Evolutionary conservation across 2,888 invertebrate genomes (phyloP), one percentile per base, ranked within the genome.

Genomic region (Nebria salina): DNA sequence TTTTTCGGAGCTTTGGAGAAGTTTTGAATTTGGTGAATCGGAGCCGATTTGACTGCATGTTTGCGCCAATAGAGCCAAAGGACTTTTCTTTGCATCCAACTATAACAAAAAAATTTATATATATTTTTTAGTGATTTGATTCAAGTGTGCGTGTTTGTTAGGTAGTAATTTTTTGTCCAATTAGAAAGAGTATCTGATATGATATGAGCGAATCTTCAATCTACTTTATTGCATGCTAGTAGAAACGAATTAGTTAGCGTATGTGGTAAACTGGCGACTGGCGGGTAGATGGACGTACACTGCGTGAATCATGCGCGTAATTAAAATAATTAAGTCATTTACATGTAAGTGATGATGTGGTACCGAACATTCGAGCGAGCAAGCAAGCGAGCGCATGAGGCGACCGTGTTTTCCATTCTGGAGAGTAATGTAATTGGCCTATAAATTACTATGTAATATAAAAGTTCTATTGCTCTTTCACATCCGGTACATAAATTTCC

Each of bases 31-130:
- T 76, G 96, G 94, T 41, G 95, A 92, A 89, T 98, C 98, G 5
- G 96, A 94, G 83, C 98, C 98, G 87, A 98, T 98, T 87, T 97
- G 98, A 89, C 97, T 98, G 91, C 98, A 98, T 78, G 98, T 98
- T 89, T 98, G 98, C 77, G 98, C 98, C 86, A 98, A 91, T 83
- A 98, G 91, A 75, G 98, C 98, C 89, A 98, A 90, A 20, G 98
- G 98, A 90, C 97, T 98, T 91, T 98, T 98, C 92, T 98, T 98
- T 84, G 97, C 97, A 91, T 98, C 98, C 93, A 98, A 92, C 98
- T 98, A 94, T 84, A 95, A 95, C 85, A 84, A 84, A 85, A 77
- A 54, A 84, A 83, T n/a, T n/a, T n/a, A 83, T 83, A 25, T 4
- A 70, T 11, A n/a, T 13, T 20, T 20, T 20, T 70, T 70, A 70